Conservation (phyloP, 1,140 invertebrate species). For the Antheraea mylitta region DNA sequence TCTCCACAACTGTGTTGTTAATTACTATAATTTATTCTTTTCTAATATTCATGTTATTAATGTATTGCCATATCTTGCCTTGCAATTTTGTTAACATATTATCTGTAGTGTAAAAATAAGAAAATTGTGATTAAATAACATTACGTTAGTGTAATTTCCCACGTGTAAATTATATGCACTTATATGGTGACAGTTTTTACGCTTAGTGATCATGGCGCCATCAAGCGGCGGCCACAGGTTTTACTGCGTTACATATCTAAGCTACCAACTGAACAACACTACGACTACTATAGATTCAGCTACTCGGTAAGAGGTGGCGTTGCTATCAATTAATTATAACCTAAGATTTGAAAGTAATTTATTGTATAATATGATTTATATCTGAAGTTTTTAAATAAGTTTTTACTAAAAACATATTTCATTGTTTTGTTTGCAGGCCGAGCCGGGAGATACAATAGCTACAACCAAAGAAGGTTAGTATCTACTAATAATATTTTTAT, state of each 20-base stretch:
- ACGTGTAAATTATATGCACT: constrained; percentile 56
- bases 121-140: constrained; percentile 1
- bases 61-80: neutral
- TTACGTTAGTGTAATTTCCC: constrained; percentile 11
- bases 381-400: too few relatives aligned
- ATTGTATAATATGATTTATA: too few relatives aligned
- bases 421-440: constrained; percentile 55
- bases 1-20: neutral
- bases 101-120: constrained; percentile 1
- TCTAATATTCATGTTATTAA: neutral
- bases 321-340: constrained; percentile 12
- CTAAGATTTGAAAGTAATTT: neutral
- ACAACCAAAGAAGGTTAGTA: constrained; percentile 77
- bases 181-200: constrained; percentile 74
- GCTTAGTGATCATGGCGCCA: constrained; percentile 72
- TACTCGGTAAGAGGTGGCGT: constrained; percentile 74
- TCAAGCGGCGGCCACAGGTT: constrained; percentile 72
- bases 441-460: constrained; percentile 75
- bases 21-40: neutral
- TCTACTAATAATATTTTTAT: constrained; percentile 8
- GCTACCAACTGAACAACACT: constrained; percentile 36
- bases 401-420: constrained; percentile 13
- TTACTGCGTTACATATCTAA: constrained; percentile 56
- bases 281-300: constrained; percentile 42
- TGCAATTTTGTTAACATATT: neutral